Evolutionary conservation across 2,113 vertebrate genomes (phyloP), one percentile per base, ranked within the genome.

Genomic region (Chiloscyllium plagiosum): DNA sequence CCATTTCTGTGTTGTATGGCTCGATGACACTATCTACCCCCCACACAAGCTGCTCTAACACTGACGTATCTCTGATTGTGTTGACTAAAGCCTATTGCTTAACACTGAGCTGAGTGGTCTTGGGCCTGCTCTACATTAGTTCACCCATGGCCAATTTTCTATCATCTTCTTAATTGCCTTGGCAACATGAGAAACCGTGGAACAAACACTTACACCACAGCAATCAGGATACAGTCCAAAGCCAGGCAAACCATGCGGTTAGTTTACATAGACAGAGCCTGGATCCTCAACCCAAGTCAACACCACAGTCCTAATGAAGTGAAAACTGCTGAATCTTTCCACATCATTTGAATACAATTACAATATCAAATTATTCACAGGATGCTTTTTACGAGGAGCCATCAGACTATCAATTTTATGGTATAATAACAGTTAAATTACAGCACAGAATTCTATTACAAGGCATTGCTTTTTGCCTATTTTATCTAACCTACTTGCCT

Each of bases 331-430:
- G 19, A 33, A 93, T 66, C 56, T 93, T 66, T n/a, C 89, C 89
- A 66, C 89, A 93, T 93, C 33, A 93, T 93, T 42, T 93, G 89
- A 93, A 93, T 66, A 68, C 89, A 93, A 93, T 66, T 93, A 66
- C 61, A 0, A 37, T 7, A 93, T 66, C 89, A 66, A 93, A 93
- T 93, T 93, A 93, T 93, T 66, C 89, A 93, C 89, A 93, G 29
- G 89, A 93, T 93, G 89, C 61, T 17, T 93, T 93, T 93, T 93
- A 93, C n/a, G 89, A 93, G 89, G 19, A 1, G n/a, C 33, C 65
- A 93, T 93, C 61, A 66, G 33, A 66, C 89, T 93, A 68, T 93
- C 89, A 93, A 66, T 37, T 93, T 66, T 66, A 93, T 37, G 33
- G 61, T 66, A 93, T 66, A 93, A 93, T 93, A 66, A 66, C 89